These are phyloP conservation scores for Biston stratarius DNA, from an alignment of 2,888 invertebrate genomes.

Conservation along the genomic window DNA sequence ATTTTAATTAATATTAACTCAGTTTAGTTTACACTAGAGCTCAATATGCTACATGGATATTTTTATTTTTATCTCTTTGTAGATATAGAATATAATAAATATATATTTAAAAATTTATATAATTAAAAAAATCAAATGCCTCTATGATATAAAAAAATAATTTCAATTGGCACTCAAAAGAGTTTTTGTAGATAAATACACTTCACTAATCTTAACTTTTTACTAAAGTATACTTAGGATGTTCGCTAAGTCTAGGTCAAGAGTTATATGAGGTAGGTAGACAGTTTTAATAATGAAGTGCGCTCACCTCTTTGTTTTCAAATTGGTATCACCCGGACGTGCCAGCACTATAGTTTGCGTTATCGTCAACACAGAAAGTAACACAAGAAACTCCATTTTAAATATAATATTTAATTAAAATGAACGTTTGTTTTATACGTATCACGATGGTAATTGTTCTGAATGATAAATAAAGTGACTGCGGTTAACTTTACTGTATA, in stretches of 20 bases:
- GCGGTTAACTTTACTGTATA: constrained; percentile 12
- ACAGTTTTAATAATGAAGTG: constrained; percentile 16
- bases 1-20: background rate
- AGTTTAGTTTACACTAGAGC: background rate
- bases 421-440: constrained; percentile 47
- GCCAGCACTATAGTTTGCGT: constrained; percentile 48
- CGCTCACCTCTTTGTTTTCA: constrained; percentile 33
- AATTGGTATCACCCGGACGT: constrained; percentile 47
- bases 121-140: background rate
- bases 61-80: background rate
- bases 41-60: background rate
- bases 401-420: constrained; percentile 39
- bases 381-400: constrained; percentile 52
- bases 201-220: background rate
- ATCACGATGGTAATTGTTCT: constrained; percentile 35
- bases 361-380: constrained; percentile 52
- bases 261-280: background rate
- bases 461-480: constrained; percentile 12
- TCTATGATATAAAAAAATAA: background rate
- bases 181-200: background rate
- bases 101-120: background rate
- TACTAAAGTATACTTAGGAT: background rate
- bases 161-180: background rate
- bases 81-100: background rate
- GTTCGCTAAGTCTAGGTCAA: background rate